These are phyloP conservation scores for Hartigia nigra DNA, from an alignment of 2,888 invertebrate genomes.

Conservation along the genomic window DNA sequence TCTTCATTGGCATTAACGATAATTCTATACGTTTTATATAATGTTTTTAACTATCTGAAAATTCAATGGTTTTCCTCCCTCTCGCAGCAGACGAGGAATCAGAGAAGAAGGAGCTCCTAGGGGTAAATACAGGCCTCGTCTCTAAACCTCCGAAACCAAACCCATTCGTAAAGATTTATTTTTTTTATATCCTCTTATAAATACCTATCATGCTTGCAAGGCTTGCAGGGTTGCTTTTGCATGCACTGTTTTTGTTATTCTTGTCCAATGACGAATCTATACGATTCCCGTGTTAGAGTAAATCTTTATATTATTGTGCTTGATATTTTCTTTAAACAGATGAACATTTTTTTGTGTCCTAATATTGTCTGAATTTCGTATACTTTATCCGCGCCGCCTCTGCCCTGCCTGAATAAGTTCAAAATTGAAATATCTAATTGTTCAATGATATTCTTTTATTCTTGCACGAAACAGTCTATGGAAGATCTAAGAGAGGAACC, in stretches of 20 bases:
- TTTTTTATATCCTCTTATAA: constrained; percentile 27
- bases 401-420: not conserved
- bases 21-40: not conserved
- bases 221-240: constrained; percentile 42
- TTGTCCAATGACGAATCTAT: not conserved
- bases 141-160: constrained; percentile 64
- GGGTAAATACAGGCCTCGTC: constrained; percentile 65
- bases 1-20: constrained; percentile 1
- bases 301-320: not conserved
- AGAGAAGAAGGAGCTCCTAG: constrained; percentile 64
- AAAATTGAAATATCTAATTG: not conserved
- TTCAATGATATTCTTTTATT: not conserved
- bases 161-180: constrained; percentile 64
- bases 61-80: constrained; percentile 16
- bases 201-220: constrained; percentile 39
- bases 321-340: not conserved
- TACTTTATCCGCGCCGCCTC: not conserved
- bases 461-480: constrained; percentile 53
- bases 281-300: not conserved
- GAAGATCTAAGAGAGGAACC: constrained; percentile 63
- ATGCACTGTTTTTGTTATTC: constrained; percentile 21
- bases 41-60: not conserved
- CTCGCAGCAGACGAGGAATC: constrained; percentile 60
- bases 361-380: not conserved
- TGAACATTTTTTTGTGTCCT: not conserved